Evolutionary conservation across 2,113 vertebrate species (phyloP).

Genomic region (Taurulus bubalis): DNA sequence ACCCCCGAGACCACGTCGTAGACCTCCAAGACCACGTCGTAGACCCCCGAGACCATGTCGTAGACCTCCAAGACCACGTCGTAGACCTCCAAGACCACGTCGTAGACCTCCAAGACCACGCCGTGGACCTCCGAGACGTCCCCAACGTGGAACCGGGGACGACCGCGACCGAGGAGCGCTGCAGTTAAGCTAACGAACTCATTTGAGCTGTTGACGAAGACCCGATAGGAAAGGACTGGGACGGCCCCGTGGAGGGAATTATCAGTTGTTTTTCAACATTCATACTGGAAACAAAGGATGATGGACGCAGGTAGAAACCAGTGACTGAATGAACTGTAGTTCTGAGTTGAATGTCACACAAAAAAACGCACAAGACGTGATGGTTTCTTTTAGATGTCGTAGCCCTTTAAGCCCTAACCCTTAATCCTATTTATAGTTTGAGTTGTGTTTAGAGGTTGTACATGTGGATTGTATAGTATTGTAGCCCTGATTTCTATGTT

Average conservation of each 20-base stretch:
- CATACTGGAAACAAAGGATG: not conserved
- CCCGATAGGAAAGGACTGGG: not conserved
- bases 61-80: not conserved
- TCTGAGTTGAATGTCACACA: not conserved
- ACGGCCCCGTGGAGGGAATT: not conserved
- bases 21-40: too few species aligned
- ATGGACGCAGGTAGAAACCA: not conserved
- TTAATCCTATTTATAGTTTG: too few species aligned
- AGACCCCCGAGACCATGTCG: not conserved
- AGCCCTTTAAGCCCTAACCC: too few species aligned
- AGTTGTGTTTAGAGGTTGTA: too few species aligned
- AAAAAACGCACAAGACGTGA: not conserved
- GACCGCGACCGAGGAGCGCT: not conserved
- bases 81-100: too few species aligned
- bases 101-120: too few species aligned
- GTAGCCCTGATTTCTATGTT: too few species aligned
- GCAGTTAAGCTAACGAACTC: not conserved
- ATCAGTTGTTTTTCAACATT: not conserved
- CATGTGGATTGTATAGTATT: too few species aligned
- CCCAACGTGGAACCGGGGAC: not conserved
- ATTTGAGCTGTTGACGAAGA: not conserved
- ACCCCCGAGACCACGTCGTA: too few species aligned
- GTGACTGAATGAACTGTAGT: not conserved
- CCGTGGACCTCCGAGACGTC: not conserved
- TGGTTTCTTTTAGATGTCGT: not conserved